A percentile compares a stretch with the other conserved stretches of the same genome.
phyloP scores from a whole-genome alignment of 2,888 invertebrate species.

The Helleia helle region DNA sequence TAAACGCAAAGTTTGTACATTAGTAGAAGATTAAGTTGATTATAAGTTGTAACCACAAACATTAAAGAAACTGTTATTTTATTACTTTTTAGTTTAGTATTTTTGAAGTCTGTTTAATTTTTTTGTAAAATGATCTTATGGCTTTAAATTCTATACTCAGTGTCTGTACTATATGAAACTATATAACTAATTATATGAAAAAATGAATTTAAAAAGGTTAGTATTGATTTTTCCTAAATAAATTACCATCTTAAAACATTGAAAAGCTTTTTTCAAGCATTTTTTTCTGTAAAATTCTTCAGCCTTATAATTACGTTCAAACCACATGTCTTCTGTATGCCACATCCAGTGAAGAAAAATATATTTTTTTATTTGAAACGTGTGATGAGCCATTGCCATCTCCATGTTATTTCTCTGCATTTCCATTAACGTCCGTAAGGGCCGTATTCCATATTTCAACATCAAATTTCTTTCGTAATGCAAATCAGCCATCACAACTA shows the following conservation, averaged over 20 bases:
- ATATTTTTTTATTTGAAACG: constrained; percentile 59
- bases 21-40: no score
- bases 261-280: constrained; percentile 54
- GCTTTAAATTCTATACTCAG: no score
- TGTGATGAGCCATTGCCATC: constrained; percentile 61
- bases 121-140: no score
- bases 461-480: constrained; percentile 59
- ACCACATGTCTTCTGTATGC: constrained; percentile 60
- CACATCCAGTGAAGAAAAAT: constrained; percentile 69
- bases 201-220: no score
- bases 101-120: no score
- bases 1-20: no score
- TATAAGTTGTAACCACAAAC: no score
- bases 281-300: constrained; percentile 67
- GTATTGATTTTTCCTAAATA: no score
- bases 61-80: no score
- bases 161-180: no score
- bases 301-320: constrained; percentile 71
- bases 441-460: constrained; percentile 49
- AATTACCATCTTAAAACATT: constrained; percentile 60
- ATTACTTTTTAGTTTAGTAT: no score
- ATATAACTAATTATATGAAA: no score
- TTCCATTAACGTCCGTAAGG: constrained; percentile 41
- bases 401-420: constrained; percentile 48
- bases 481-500: constrained; percentile 66